phyloP scores from a whole-genome alignment of 2,888 invertebrate species.

The Anaspis maculata region DNA sequence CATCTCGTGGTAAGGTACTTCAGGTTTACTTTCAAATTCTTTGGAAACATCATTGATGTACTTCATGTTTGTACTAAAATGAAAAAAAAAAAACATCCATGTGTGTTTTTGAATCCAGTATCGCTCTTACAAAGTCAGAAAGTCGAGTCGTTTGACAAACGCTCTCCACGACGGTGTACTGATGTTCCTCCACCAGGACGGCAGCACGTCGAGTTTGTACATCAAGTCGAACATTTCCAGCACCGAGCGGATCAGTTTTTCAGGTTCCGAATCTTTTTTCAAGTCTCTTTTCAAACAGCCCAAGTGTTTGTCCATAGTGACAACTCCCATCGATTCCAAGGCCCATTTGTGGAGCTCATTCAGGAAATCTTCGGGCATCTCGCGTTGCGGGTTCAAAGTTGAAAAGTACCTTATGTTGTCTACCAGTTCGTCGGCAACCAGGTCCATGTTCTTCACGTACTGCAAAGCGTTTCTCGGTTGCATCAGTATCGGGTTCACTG shows the following conservation, averaged over 20 bases:
- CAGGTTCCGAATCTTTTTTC: neutral
- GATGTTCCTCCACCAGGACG: neutral
- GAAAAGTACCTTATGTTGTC: slow-evolving; percentile 17
- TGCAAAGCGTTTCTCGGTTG: slow-evolving; percentile 38
- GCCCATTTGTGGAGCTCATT: slow-evolving; percentile 60
- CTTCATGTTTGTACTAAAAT: neutral
- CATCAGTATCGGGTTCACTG: slow-evolving; percentile 49
- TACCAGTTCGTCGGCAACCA: slow-evolving; percentile 28
- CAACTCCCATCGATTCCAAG: slow-evolving; percentile 53
- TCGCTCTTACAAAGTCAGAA: slow-evolving; percentile 1
- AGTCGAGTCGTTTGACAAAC: slow-evolving; percentile 1
- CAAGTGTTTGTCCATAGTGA: slow-evolving; percentile 52
- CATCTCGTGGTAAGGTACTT: neutral
- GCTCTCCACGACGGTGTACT: slow-evolving; percentile 5
- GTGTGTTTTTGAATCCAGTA: no score
- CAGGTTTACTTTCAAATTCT: neutral
- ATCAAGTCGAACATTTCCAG: neutral
- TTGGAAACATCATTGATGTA: neutral
- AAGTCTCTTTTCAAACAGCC: slow-evolving; percentile 30
- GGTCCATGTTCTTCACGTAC: slow-evolving; percentile 30
- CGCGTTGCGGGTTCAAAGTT: slow-evolving; percentile 24
- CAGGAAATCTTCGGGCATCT: slow-evolving; percentile 50
- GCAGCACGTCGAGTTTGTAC: neutral
- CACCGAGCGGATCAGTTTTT: neutral
- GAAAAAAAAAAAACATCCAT: neutral